Percentiles rank a stretch among this genome's conserved stretches.
phyloP scores from a whole-genome alignment of 2,113 vertebrate species.

The Hiodon tergisus region DNA sequence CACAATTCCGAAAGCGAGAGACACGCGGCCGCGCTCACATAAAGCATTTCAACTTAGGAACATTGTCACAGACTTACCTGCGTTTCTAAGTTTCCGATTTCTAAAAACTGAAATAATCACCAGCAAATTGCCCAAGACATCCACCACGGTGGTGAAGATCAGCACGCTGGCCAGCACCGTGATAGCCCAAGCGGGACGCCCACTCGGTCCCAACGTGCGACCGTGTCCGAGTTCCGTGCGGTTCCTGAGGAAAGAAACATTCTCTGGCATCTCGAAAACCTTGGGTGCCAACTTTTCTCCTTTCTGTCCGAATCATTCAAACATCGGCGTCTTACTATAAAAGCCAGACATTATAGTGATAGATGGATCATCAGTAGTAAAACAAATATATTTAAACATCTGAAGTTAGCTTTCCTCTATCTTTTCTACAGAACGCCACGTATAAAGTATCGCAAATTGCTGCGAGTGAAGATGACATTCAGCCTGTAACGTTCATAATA shows the following conservation, averaged over 20 bases:
- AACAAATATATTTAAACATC: slow-evolving; percentile 9
- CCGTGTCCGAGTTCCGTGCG: slow-evolving; percentile 51
- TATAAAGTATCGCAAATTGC: slow-evolving; percentile 21
- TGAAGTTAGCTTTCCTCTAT: slow-evolving; percentile 1
- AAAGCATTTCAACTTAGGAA: no score
- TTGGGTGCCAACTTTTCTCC: slow-evolving; percentile 4
- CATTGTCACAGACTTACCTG: slow-evolving; percentile 55
- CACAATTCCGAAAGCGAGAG: no score
- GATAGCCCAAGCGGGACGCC: slow-evolving; percentile 59
- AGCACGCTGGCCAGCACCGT: slow-evolving; percentile 64
- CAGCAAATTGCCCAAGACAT: slow-evolving; percentile 68
- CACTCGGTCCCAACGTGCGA: slow-evolving; percentile 13
- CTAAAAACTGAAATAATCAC: slow-evolving; percentile 68
- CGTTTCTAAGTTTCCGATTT: slow-evolving; percentile 69
- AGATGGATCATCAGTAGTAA: background rate
- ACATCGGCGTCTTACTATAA: slow-evolving; percentile 9
- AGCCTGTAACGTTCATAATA: slow-evolving; percentile 12
- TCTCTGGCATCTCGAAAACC: slow-evolving; percentile 56
- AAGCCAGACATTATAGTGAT: background rate
- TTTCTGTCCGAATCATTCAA: slow-evolving; percentile 27
- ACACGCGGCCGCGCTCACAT: no score
- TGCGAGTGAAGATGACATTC: slow-evolving; percentile 12
- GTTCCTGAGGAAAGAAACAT: slow-evolving; percentile 56
- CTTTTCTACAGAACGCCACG: slow-evolving; percentile 2
- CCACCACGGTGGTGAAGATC: slow-evolving; percentile 70